Base-by-base conservation (phyloP, 2,797 vertebrate genomes). In the Hippopotamyrus pictus region DNA sequence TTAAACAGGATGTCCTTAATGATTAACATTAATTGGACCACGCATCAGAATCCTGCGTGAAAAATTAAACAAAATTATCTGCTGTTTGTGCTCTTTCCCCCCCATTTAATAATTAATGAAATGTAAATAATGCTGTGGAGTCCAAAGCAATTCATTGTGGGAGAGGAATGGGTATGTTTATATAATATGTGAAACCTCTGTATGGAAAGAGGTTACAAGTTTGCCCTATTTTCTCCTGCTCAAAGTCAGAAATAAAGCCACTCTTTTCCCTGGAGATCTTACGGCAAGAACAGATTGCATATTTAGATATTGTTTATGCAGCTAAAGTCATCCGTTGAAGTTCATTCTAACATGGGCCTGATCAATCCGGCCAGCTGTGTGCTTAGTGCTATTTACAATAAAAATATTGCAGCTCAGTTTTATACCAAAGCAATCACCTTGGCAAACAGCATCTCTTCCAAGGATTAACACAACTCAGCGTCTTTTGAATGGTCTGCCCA, bases 231-330 rank as follows among this genome's bases (percentile, higher is more conserved):
- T 95, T 95, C 93, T 94, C 94, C 95, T 95, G 94, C 94, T 95
- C 96, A 95, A 96, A 96, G 95, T 96, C 96, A 96, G 96, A 97
- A 96, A 97, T 96, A 97, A 97, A 96, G 95, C 96, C 95, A 96
- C 94, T 95, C 95, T 94, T 90, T 33, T 97, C 98, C 97, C 98
- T 92, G 82, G 96, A 97, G 97, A 91, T 94, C 94, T 96, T 94
- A 93, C 93, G 95, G 95, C 92, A 95, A 96, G 96, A 97, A 95
- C 94, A 97, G 97, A 97, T 98, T 98, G 97, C 97, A 97, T 98
- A 97, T 98, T 98, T 97, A 96, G 95, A 97, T 96, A 97, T 96
- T 98, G 97, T 98, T 98, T 97, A 97, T 97, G 96, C 97, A 97
- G 97, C 94, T 95, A 96, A 96, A 96, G 96, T 98, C 97, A 96